These are phyloP conservation scores for Hesperia comma DNA, from an alignment of 2,888 invertebrate species.

Conservation along the genomic window DNA sequence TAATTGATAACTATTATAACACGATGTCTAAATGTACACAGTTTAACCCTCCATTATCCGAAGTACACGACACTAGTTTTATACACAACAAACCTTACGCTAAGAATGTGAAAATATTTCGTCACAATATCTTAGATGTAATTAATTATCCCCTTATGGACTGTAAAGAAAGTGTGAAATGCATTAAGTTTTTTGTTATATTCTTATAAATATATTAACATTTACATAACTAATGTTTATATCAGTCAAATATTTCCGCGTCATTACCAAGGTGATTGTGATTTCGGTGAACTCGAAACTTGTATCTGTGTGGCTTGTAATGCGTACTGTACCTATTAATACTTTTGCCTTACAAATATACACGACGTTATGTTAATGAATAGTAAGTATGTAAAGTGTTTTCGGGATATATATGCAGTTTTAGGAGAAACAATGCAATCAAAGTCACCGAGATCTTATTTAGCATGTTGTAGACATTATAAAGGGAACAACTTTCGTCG, in stretches of 20 bases:
- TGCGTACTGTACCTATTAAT: conserved; percentile 29
- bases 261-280: conserved; percentile 63
- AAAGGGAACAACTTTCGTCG: not conserved
- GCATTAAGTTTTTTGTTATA: conserved; percentile 81
- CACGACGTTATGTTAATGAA: conserved; percentile 22
- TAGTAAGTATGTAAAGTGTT: conserved; percentile 3
- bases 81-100: conserved; percentile 81
- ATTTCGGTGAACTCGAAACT: conserved; percentile 46
- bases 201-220: conserved; percentile 81
- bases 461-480: not conserved
- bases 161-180: conserved; percentile 83
- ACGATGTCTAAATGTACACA: conserved; percentile 79
- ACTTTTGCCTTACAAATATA: conserved; percentile 33
- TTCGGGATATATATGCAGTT: conserved; percentile 8
- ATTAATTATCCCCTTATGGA: conserved; percentile 75
- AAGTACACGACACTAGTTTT: conserved; percentile 75
- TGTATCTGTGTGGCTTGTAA: conserved; percentile 43
- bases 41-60: conserved; percentile 74
- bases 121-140: conserved; percentile 77
- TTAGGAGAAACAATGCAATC: not conserved
- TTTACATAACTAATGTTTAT: conserved; percentile 67
- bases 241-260: conserved; percentile 82
- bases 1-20: conserved; percentile 74
- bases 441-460: conserved; percentile 18
- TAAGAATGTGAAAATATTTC: conserved; percentile 82